Evolutionary conservation across 2,113 vertebrate species (phyloP).

Genomic region (Hemiscyllium ocellatum): DNA sequence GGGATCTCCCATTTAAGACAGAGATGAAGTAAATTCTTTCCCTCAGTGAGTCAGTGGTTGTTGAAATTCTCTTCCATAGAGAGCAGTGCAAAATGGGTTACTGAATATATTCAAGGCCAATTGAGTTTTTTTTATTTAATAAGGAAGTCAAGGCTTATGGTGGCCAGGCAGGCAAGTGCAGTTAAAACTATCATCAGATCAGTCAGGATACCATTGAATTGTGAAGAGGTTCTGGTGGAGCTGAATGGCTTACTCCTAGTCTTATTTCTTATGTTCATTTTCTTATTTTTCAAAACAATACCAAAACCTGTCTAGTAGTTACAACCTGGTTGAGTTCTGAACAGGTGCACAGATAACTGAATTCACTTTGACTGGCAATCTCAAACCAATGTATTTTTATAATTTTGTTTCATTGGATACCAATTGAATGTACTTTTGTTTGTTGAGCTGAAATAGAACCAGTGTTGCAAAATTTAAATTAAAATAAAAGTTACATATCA

Average conservation of each 20-base stretch:
- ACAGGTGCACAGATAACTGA: background rate
- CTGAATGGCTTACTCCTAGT: background rate
- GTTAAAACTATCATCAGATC: background rate
- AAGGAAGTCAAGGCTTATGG: background rate
- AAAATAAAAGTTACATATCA: background rate
- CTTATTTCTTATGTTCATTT: background rate
- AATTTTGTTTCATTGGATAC: background rate
- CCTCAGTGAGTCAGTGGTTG: background rate
- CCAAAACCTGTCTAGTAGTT: background rate
- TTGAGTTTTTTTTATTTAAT: background rate
- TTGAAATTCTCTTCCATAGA: background rate
- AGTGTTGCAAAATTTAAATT: background rate
- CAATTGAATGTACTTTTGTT: background rate
- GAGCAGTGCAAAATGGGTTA: background rate
- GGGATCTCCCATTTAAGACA: background rate
- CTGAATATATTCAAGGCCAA: background rate
- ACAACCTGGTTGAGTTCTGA: background rate
- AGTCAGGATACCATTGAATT: background rate
- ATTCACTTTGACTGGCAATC: background rate
- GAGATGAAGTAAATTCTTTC: background rate
- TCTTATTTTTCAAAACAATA: background rate
- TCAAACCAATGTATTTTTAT: background rate
- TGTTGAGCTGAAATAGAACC: background rate
- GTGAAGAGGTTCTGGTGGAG: background rate
- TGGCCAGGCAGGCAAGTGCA: background rate